Conservation (phyloP, 2,797 vertebrate genomes). For the Acipenser ruthenus region DNA sequence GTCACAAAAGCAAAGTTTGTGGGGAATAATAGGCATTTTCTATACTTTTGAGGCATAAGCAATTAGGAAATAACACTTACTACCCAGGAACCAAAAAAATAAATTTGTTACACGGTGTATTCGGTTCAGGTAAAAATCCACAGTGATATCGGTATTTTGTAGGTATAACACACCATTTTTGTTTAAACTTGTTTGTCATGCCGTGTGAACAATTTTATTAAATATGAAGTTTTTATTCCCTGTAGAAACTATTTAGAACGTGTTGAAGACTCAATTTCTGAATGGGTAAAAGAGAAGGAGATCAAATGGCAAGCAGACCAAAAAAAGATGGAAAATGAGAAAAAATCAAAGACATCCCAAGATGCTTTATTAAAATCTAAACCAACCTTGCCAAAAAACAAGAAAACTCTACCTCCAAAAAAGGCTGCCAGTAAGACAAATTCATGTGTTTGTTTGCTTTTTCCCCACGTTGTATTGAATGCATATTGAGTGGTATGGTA, state of each 20-base stretch:
- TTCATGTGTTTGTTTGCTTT: neutral
- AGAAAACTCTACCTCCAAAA: constrained; percentile 16
- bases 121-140: constrained; percentile 73
- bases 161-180: too few species aligned
- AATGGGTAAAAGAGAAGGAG: constrained; percentile 71
- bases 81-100: too few species aligned
- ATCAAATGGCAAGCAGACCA: constrained; percentile 51
- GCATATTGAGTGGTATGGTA: too few species aligned
- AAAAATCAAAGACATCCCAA: constrained; percentile 11
- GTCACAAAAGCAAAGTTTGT: too few species aligned
- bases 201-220: too few species aligned
- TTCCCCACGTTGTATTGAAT: neutral
- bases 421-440: constrained; percentile 31
- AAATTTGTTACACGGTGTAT: too few species aligned
- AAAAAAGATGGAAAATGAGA: constrained; percentile 36
- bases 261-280: constrained; percentile 63
- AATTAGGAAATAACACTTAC: too few species aligned
- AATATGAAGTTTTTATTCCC: neutral
- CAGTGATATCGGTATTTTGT: too few species aligned
- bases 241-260: constrained; percentile 77
- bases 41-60: too few species aligned
- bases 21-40: too few species aligned
- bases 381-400: constrained; percentile 18
- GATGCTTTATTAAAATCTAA: constrained; percentile 16
- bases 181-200: too few species aligned